These are phyloP conservation scores for Idaea straminata DNA, from an alignment of 2,888 invertebrate species.

Conservation along the genomic window DNA sequence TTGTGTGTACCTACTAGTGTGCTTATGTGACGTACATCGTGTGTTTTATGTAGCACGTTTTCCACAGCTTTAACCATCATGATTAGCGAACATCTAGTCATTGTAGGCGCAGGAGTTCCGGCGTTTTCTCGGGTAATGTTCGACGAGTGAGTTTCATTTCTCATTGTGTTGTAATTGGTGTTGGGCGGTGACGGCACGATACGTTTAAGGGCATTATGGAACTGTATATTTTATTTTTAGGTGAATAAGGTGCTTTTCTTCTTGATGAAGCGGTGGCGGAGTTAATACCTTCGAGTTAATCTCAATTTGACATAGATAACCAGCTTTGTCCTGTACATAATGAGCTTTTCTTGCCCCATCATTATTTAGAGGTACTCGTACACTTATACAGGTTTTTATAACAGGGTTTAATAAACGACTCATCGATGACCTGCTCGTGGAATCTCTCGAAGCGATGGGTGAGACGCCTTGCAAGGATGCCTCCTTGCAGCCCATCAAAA, in stretches of 20 bases:
- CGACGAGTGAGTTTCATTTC: constrained; percentile 69
- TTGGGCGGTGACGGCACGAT: constrained; percentile 53
- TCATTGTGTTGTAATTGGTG: constrained; percentile 74
- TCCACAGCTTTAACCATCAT: constrained; percentile 54
- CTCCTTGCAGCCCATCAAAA: constrained; percentile 79
- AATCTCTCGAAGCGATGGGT: constrained; percentile 88
- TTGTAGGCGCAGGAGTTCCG: constrained; percentile 48
- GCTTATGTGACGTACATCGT: constrained; percentile 34
- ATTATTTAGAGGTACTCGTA: constrained; percentile 2
- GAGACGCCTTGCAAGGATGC: constrained; percentile 82
- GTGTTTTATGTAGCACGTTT: constrained; percentile 40
- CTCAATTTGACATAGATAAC: constrained; percentile 10
- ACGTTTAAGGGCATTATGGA: constrained; percentile 31
- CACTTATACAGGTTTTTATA: constrained; percentile 29
- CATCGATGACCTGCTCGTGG: constrained; percentile 90
- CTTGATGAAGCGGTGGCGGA: constrained; percentile 37
- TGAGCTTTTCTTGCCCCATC: constrained; percentile 13
- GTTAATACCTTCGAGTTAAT: constrained; percentile 16
- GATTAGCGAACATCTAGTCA: constrained; percentile 59
- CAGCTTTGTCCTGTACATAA: constrained; percentile 39
- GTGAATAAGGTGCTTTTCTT: constrained; percentile 29
- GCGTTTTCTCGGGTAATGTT: constrained; percentile 56
- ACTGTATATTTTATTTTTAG: constrained; percentile 25
- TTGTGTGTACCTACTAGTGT: constrained; percentile 33
- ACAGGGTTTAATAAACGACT: constrained; percentile 83